Conservation (phyloP, 2,888 invertebrate genomes). For the Odontocolon sp. region DNA sequence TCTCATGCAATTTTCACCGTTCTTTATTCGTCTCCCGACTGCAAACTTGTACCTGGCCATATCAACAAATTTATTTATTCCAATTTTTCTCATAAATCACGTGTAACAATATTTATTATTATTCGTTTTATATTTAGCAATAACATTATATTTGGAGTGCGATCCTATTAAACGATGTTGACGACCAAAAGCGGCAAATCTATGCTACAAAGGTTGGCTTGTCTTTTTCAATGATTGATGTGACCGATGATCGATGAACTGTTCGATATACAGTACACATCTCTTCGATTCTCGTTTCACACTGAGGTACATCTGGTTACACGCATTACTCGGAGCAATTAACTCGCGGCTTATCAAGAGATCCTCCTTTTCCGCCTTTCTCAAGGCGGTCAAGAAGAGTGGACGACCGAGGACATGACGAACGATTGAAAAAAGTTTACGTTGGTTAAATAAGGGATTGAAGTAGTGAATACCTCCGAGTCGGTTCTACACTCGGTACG, state of each 20-base stretch:
- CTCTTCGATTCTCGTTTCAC: not conserved
- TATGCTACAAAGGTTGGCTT: not conserved
- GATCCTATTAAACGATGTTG: not conserved
- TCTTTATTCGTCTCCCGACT: not conserved
- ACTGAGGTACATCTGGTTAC: not conserved
- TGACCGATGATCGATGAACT: constrained; percentile 13
- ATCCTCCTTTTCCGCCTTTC: constrained; percentile 6
- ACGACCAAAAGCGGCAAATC: not conserved
- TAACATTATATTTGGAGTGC: too few species aligned
- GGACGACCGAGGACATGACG: constrained; percentile 1
- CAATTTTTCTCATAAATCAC: too few species aligned
- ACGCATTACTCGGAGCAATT: constrained; percentile 35
- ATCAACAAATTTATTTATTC: too few species aligned
- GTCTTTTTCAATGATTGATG: not conserved
- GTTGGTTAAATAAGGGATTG: constrained; percentile 39
- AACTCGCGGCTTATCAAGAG: constrained; percentile 41
- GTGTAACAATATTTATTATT: too few species aligned
- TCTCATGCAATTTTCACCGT: constrained; percentile 29
- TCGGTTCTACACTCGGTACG: constrained; percentile 3
- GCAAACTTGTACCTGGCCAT: not conserved
- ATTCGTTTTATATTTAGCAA: too few species aligned
- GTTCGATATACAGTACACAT: not conserved
- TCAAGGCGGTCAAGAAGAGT: not conserved
- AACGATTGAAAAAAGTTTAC: constrained; percentile 5
- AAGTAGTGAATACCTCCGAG: not conserved